A percentile compares a stretch with the other conserved stretches of the same genome.
Conservation (phyloP, 2,797 vertebrate species). For the Dermochelys coriacea region DNA sequence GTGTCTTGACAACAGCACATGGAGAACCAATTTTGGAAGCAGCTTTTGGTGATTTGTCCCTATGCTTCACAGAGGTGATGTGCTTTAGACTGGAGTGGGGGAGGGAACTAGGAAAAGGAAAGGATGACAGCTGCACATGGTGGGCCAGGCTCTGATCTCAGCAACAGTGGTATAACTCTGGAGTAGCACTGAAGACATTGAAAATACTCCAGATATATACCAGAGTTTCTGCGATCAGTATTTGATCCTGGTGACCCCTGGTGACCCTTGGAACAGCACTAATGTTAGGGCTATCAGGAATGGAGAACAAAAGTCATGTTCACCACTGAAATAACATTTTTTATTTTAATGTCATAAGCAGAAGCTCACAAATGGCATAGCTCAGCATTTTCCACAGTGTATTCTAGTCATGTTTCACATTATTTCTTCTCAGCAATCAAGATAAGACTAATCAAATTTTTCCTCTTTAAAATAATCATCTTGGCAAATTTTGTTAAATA, state of each 20-base stretch:
- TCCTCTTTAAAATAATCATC: constrained; percentile 55
- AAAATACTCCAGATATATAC: not conserved
- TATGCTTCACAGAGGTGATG: not conserved
- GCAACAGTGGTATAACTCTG: not conserved
- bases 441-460: constrained; percentile 56
- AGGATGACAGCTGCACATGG: not conserved
- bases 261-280: not conserved
- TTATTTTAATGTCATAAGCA: constrained; percentile 54
- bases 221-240: not conserved
- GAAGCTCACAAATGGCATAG: constrained; percentile 9
- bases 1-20: not conserved
- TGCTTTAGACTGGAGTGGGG: not conserved
- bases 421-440: constrained; percentile 38
- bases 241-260: fast-evolving
- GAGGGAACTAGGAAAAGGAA: not conserved
- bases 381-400: constrained; percentile 55
- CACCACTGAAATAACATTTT: constrained; percentile 44
- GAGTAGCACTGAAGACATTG: not conserved
- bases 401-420: constrained; percentile 20
- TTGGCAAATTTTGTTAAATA: constrained; percentile 43
- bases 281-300: constrained; percentile 25
- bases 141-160: not conserved
- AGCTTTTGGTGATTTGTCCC: not conserved
- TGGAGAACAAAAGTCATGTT: constrained; percentile 10
- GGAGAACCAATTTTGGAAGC: not conserved